Evolutionary conservation across 2,113 vertebrate species (phyloP).

Genomic region (Clinocottus analis): DNA sequence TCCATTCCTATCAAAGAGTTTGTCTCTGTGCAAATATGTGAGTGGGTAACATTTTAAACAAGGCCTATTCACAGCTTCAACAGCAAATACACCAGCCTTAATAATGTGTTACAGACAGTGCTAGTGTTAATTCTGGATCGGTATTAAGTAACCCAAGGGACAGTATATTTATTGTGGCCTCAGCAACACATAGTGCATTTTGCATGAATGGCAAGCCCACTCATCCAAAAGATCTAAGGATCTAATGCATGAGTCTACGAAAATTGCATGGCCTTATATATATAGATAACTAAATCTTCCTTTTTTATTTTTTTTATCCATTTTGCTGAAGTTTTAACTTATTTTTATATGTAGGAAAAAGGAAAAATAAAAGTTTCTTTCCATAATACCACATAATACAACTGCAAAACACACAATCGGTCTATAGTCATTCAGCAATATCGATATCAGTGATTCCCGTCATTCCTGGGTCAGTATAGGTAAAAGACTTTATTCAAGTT

Average conservation of each 20-base stretch:
- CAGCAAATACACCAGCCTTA: slow-evolving; percentile 83
- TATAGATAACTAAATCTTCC: slow-evolving; percentile 65
- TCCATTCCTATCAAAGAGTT: slow-evolving; percentile 61
- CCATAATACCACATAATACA: slow-evolving; percentile 67
- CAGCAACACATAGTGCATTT: slow-evolving; percentile 78
- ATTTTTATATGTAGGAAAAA: slow-evolving; percentile 80
- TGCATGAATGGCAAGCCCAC: slow-evolving; percentile 75
- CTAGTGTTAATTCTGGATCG: slow-evolving; percentile 76
- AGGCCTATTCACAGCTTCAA: slow-evolving; percentile 82
- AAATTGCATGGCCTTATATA: slow-evolving; percentile 81
- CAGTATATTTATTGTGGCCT: slow-evolving; percentile 77
- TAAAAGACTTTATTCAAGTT: slow-evolving; percentile 75
- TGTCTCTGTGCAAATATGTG: slow-evolving; percentile 63
- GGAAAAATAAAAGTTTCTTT: slow-evolving; percentile 65
- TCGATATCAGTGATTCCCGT: slow-evolving; percentile 63
- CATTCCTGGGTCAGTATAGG: slow-evolving; percentile 65
- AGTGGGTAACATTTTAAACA: slow-evolving; percentile 64
- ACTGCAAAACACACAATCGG: slow-evolving; percentile 69
- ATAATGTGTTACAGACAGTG: slow-evolving; percentile 69
- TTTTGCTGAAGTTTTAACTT: slow-evolving; percentile 76
- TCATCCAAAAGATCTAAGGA: slow-evolving; percentile 70
- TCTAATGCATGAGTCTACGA: slow-evolving; percentile 77
- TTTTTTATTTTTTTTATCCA: slow-evolving; percentile 70
- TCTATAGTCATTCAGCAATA: slow-evolving; percentile 76
- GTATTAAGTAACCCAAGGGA: slow-evolving; percentile 74